phyloP scores from a whole-genome alignment of 2,888 invertebrate genomes.

The Rhopalosiphum nymphaeae region DNA sequence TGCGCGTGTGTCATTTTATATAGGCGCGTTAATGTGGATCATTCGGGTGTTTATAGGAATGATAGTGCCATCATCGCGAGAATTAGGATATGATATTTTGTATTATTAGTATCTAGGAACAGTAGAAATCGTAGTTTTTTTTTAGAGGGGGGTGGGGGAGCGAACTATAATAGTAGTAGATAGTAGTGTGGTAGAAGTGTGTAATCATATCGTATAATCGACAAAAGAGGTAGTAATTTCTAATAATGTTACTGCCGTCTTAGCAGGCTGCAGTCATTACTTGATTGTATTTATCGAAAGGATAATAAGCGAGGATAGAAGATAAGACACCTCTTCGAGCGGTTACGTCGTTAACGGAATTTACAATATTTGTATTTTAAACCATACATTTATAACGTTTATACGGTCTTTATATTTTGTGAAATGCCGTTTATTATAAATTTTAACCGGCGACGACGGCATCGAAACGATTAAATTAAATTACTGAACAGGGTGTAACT shows the following conservation, averaged over 20 bases:
- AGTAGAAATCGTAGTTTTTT: background rate
- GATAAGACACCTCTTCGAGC: background rate
- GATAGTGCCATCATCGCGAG: no score
- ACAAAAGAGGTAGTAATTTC: background rate
- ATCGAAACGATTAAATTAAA: conserved; percentile 7
- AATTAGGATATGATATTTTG: no score
- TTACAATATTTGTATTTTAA: background rate
- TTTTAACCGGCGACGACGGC: background rate
- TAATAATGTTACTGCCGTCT: background rate
- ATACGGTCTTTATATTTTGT: background rate
- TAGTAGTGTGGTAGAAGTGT: background rate
- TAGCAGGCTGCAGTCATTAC: background rate
- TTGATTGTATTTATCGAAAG: background rate
- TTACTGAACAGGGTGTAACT: background rate
- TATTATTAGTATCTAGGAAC: background rate
- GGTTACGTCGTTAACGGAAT: background rate
- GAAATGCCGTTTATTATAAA: background rate
- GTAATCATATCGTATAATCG: background rate
- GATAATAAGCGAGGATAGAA: no score
- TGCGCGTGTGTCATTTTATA: no score
- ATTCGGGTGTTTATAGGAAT: no score
- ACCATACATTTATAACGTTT: background rate
- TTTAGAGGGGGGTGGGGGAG: background rate
- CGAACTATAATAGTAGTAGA: no score
- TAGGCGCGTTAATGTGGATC: no score